Percentiles rank a stretch among this genome's conserved stretches.
Conservation (phyloP, 2,113 vertebrate species). For the Poeciliopsis occidentalis region DNA sequence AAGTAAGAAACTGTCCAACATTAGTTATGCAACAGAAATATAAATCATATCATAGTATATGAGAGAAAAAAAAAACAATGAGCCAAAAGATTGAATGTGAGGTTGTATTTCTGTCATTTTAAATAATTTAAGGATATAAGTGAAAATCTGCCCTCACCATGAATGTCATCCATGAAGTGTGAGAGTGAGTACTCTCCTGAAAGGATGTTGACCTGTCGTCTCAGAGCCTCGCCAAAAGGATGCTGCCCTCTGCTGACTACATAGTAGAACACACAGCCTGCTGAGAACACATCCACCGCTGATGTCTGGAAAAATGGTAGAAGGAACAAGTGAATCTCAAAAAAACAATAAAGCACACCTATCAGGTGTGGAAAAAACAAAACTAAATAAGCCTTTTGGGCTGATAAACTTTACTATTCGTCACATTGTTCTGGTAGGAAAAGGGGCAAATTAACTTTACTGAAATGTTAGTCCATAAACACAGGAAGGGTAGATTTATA, state of each 20-base stretch:
- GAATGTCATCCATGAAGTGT: slow-evolving; percentile 86
- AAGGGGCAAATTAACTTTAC: neutral
- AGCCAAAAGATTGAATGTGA: neutral
- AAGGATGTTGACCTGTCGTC: slow-evolving; percentile 94
- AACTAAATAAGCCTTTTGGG: too few species aligned
- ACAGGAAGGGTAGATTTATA: neutral
- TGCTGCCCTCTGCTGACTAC: slow-evolving; percentile 90
- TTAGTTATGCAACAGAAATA: neutral
- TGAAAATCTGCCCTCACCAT: slow-evolving; percentile 78
- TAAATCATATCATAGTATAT: neutral
- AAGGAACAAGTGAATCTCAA: neutral
- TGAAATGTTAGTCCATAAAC: neutral
- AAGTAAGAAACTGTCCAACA: neutral
- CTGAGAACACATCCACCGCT: slow-evolving; percentile 95
- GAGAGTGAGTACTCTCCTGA: slow-evolving; percentile 82
- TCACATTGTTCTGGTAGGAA: neutral
- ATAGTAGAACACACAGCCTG: slow-evolving; percentile 93
- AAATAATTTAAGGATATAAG: neutral
- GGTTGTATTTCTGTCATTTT: neutral
- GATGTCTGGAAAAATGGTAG: slow-evolving; percentile 81
- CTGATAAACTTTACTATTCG: too few species aligned
- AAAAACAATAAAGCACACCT: neutral
- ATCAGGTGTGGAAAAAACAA: neutral
- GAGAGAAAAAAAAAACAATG: neutral
- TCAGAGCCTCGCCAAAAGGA: slow-evolving; percentile 88